Percentiles rank a stretch among this genome's conserved stretches.
Evolutionary conservation across 2,888 invertebrate species (phyloP).

Genomic region (Hermodice carunculata): DNA sequence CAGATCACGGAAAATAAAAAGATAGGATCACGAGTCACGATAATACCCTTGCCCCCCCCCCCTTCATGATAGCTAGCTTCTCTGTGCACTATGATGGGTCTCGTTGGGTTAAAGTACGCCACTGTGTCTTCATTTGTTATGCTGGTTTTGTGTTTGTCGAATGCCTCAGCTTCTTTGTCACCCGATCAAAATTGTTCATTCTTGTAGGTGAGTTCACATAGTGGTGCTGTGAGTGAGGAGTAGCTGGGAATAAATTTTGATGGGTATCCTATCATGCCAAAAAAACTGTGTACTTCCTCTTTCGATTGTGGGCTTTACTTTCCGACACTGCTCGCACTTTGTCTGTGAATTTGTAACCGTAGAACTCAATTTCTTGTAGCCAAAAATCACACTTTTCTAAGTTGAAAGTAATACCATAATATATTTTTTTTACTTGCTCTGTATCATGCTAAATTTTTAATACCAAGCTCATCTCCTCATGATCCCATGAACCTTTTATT

Average conservation of each 20-base stretch:
- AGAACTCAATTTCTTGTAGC: neutral
- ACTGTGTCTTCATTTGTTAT: neutral
- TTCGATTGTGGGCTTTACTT: neutral
- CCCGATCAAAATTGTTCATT: neutral
- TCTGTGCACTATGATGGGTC: neutral
- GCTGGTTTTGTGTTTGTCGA: neutral
- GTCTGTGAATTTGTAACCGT: too few species aligned
- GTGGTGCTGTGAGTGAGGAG: neutral
- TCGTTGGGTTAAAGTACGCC: neutral
- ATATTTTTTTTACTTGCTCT: too few species aligned
- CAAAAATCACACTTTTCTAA: neutral
- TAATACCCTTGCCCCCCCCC: too few species aligned
- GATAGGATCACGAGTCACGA: too few species aligned
- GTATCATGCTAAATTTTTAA: too few species aligned
- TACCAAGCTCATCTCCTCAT: too few species aligned
- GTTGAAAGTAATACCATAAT: too few species aligned
- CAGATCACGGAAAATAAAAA: too few species aligned
- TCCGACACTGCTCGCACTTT: too few species aligned
- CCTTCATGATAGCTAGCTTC: neutral
- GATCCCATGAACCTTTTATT: too few species aligned
- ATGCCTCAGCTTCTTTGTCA: neutral
- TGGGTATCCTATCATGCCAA: neutral
- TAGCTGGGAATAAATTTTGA: neutral
- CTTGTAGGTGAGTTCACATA: neutral
- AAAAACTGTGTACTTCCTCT: neutral